Evolutionary conservation across 2,888 invertebrate genomes (phyloP).

Genomic region (Arctia plantaginis): DNA sequence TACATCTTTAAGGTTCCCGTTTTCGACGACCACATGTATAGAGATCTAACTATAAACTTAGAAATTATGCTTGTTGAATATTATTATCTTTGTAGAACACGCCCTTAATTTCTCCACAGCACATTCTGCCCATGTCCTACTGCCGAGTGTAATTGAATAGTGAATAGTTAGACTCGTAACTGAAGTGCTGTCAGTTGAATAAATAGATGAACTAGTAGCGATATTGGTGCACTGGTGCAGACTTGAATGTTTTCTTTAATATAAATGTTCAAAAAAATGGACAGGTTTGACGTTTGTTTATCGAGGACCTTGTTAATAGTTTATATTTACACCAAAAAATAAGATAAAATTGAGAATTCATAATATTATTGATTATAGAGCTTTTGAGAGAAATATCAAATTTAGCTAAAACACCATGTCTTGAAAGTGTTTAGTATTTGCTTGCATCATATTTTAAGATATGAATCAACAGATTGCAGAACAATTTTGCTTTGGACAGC

Average conservation of each 20-base stretch:
- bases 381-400: background rate
- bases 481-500: background rate
- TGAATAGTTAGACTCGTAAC: conserved; percentile 60
- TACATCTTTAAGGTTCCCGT: conserved; percentile 16
- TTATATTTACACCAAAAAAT: too few species aligned
- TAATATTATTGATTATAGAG: background rate
- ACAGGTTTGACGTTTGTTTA: background rate
- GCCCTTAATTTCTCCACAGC: conserved; percentile 54
- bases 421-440: background rate
- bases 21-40: conserved; percentile 21
- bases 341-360: background rate
- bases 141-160: conserved; percentile 62
- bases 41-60: conserved; percentile 37
- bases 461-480: background rate
- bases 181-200: conserved; percentile 45
- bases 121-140: conserved; percentile 53
- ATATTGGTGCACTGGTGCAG: conserved; percentile 29
- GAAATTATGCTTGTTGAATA: conserved; percentile 50
- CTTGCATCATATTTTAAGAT: background rate
- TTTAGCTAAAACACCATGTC: background rate
- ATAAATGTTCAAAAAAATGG: background rate
- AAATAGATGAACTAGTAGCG: conserved; percentile 41
- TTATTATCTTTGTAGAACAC: conserved; percentile 53
- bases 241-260: background rate
- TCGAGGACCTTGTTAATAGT: background rate